phyloP scores from a whole-genome alignment of 2,888 invertebrate species.

The Heliothis peltigera region DNA sequence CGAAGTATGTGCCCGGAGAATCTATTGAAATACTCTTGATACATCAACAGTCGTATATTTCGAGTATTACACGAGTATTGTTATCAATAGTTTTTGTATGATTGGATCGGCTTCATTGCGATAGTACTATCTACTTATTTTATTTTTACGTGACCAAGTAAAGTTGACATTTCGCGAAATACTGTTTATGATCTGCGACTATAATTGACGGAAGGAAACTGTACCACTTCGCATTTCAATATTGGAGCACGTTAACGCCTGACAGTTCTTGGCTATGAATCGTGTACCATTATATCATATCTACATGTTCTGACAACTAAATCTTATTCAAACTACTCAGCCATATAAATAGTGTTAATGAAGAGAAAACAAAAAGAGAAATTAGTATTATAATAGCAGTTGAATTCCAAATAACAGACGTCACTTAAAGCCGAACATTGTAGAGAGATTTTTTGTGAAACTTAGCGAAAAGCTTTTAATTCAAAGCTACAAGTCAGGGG shows the following conservation, averaged over 20 bases:
- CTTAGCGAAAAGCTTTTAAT: no score
- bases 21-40: constrained; percentile 17
- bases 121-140: constrained; percentile 1
- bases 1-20: not conserved
- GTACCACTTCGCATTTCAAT: constrained; percentile 5
- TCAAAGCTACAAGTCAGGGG: no score
- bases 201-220: constrained; percentile 11
- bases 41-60: constrained; percentile 4
- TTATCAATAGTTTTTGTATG: constrained; percentile 6
- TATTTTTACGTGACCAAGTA: constrained; percentile 5
- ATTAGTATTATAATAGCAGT: no score
- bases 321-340: no score
- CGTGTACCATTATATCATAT: no score
- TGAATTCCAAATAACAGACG: no score
- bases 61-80: constrained; percentile 3
- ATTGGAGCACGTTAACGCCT: constrained; percentile 8
- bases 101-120: constrained; percentile 14
- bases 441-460: no score
- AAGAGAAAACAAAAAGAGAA: no score
- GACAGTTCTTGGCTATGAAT: no score
- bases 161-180: not conserved
- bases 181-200: constrained; percentile 3
- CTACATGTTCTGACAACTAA: no score
- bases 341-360: no score
- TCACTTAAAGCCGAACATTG: no score